These are phyloP conservation scores for Mechanitis mazaeus DNA, from an alignment of 2,888 invertebrate genomes.

Conservation along the genomic window DNA sequence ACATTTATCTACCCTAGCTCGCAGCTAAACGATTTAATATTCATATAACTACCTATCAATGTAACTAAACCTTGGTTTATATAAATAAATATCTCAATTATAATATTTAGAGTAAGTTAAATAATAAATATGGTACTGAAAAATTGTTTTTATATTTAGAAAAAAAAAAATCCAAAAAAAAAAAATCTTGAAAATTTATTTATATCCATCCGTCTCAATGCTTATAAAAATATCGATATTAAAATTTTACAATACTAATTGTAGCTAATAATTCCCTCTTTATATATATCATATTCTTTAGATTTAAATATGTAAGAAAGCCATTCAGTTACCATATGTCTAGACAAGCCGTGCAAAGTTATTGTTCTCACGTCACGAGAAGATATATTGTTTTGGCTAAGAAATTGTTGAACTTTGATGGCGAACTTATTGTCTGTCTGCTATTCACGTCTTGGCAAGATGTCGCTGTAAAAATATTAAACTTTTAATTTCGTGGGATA, in stretches of 20 bases:
- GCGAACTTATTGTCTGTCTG: slow-evolving; percentile 23
- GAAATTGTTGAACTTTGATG: slow-evolving; percentile 39
- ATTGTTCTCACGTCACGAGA: slow-evolving; percentile 59
- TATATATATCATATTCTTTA: too few species aligned
- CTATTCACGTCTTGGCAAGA: slow-evolving; percentile 15
- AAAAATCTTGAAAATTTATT: too few species aligned
- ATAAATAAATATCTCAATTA: too few species aligned
- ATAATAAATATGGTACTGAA: too few species aligned
- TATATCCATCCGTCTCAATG: too few species aligned
- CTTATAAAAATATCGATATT: too few species aligned
- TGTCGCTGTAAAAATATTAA: slow-evolving; percentile 17
- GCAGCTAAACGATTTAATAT: slow-evolving; percentile 15
- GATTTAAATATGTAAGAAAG: not conserved
- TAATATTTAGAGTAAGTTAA: too few species aligned
- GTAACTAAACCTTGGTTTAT: not conserved
- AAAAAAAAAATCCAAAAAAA: too few species aligned
- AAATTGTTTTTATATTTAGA: too few species aligned
- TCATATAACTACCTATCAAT: slow-evolving; percentile 1
- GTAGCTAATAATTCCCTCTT: too few species aligned
- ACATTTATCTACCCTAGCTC: slow-evolving; percentile 21
- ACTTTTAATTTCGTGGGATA: slow-evolving; percentile 7
- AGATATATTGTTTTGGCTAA: slow-evolving; percentile 52
- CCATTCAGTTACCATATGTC: not conserved
- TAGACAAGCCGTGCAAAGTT: slow-evolving; percentile 39
- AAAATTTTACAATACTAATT: too few species aligned